Percentiles rank a stretch among this genome's conserved stretches.
Evolutionary conservation across 2,797 vertebrate genomes (phyloP).

Genomic region (Bradypodion pumilum): DNA sequence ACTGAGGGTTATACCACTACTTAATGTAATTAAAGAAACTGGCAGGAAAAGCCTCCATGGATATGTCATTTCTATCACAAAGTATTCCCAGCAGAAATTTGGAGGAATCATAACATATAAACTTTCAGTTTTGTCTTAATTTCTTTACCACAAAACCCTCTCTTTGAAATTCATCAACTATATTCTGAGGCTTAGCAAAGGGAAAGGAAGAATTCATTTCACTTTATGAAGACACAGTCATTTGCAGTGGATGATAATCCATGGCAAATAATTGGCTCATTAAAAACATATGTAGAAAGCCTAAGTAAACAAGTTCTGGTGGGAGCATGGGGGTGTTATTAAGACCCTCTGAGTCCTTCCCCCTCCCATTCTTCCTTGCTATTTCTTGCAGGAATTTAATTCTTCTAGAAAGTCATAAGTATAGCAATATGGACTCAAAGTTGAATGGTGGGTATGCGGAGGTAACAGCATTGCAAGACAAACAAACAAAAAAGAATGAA

Average conservation of each 20-base stretch:
- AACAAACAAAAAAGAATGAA: not conserved
- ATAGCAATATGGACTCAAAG: not conserved
- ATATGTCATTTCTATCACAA: slow-evolving; percentile 69
- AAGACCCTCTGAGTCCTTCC: not conserved
- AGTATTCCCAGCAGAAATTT: slow-evolving; percentile 75
- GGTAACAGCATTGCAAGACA: not conserved
- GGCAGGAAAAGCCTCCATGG: slow-evolving; percentile 67
- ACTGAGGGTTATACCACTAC: slow-evolving; percentile 70
- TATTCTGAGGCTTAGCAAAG: slow-evolving; percentile 61
- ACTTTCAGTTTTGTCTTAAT: slow-evolving; percentile 70
- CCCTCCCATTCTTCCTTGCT: not conserved
- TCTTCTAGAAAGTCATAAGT: not conserved
- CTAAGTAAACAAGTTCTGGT: not conserved
- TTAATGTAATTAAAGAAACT: slow-evolving; percentile 78
- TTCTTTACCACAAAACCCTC: slow-evolving; percentile 37
- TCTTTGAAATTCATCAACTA: slow-evolving; percentile 64
- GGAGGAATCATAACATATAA: slow-evolving; percentile 60
- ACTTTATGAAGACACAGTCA: slow-evolving; percentile 53
- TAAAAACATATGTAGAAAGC: slow-evolving; percentile 10
- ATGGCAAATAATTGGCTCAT: slow-evolving; percentile 49
- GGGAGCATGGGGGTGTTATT: too few species aligned
- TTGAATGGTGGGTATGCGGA: not conserved
- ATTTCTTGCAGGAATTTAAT: not conserved
- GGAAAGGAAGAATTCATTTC: slow-evolving; percentile 61
- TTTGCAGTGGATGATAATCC: slow-evolving; percentile 66